These are phyloP conservation scores for Drosophila pallidifrons DNA, from an alignment of 1,140 invertebrate genomes.

Conservation along the genomic window DNA sequence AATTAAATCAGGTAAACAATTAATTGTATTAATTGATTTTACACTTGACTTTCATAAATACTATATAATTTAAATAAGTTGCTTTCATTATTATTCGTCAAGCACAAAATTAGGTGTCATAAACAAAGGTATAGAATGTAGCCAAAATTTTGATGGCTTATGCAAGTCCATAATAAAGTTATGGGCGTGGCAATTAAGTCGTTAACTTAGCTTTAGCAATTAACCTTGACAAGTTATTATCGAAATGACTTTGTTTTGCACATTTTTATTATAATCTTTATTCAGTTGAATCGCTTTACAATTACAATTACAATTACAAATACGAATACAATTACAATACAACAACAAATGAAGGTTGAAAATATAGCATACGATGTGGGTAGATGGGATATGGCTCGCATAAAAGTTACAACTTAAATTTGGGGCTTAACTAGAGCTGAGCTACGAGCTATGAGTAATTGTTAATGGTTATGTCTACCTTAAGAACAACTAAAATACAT, in stretches of 20 bases:
- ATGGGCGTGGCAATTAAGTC: neutral
- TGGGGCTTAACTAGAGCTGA: slow-evolving; percentile 46
- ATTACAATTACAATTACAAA: slow-evolving; percentile 67
- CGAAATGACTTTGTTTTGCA: slow-evolving; percentile 14
- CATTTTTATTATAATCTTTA: slow-evolving; percentile 66
- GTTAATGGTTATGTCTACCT: slow-evolving; percentile 54
- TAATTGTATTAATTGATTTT: no score
- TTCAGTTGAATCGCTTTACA: slow-evolving; percentile 70
- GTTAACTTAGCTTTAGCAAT: neutral
- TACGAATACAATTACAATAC: slow-evolving; percentile 60
- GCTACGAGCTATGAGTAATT: slow-evolving; percentile 39
- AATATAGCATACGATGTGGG: slow-evolving; percentile 46
- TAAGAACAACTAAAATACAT: slow-evolving; percentile 82
- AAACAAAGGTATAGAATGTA: no score
- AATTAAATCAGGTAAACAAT: no score
- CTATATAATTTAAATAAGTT: no score
- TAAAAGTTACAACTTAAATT: slow-evolving; percentile 45
- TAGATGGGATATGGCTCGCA: slow-evolving; percentile 71
- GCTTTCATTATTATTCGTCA: no score
- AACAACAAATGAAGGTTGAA: slow-evolving; percentile 72
- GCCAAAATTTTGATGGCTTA: no score
- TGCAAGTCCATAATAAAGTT: neutral
- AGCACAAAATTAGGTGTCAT: no score
- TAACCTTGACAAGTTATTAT: slow-evolving; percentile 6
- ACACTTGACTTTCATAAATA: no score